Conservation (phyloP, 1,140 invertebrate species). For the Scaptodrosophila lebanonensis region DNA sequence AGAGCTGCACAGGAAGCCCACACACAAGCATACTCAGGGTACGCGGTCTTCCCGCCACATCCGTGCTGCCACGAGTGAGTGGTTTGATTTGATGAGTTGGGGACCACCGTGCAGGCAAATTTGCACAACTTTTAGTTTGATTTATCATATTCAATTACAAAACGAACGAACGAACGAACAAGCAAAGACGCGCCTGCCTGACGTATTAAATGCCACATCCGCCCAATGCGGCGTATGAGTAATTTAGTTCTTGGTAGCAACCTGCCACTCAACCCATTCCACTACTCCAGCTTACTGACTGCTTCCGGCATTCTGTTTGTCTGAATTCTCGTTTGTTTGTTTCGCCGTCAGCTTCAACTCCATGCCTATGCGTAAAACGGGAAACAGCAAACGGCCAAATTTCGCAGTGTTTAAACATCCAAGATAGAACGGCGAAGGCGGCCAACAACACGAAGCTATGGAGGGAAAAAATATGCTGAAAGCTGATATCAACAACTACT, state of each 20-base stretch:
- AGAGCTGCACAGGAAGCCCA: no score
- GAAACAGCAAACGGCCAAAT: background rate
- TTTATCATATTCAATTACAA: constrained; percentile 77
- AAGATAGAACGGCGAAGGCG: constrained; percentile 13
- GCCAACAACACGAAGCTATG: no score
- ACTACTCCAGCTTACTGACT: background rate
- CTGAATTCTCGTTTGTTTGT: no score
- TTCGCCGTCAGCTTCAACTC: constrained; percentile 24
- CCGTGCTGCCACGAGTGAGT: no score
- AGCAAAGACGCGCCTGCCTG: constrained; percentile 41
- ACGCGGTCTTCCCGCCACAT: no score
- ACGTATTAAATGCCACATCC: background rate
- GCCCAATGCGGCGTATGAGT: constrained; percentile 59
- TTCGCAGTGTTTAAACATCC: constrained; percentile 44
- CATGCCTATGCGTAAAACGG: constrained; percentile 20
- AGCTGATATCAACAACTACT: constrained; percentile 68
- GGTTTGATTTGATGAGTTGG: no score
- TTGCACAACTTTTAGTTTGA: constrained; percentile 58
- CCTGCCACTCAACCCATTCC: constrained; percentile 16
- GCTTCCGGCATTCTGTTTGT: constrained; percentile 37
- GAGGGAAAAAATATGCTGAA: constrained; percentile 40
- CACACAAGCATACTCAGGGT: no score
- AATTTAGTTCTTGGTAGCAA: constrained; percentile 36
- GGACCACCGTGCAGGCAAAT: no score
- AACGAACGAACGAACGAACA: constrained; percentile 66